Evolutionary conservation across 2,888 invertebrate species (phyloP), one percentile per base, ranked within the genome.

Genomic region (Geotrupes spiniger): DNA sequence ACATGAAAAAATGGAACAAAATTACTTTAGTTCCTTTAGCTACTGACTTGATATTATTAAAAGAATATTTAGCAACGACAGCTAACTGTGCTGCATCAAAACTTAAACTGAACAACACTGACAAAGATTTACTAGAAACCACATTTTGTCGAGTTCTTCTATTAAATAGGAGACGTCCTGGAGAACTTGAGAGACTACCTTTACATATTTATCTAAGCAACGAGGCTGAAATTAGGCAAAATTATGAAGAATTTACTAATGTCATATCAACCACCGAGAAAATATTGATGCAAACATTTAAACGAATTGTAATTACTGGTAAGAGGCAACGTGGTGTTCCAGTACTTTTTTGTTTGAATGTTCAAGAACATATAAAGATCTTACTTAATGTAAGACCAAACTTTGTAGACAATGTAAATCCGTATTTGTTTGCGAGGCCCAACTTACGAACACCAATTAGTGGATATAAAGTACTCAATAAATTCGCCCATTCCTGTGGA

Each of bases 391-490:
- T 21, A 14, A 27, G 42, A 21, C 36, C 40, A 9, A 46, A 46
- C 28, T 17, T 31, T 16, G 25, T 25, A 27, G 10, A 9, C 17
- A 28, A 11, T 16, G 27, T 29, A n/a, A 45, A 45, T 16, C 16
- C n/a, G 5, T 46, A 50, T 17, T 36, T 52, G 17, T 52, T 50
- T 47, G 47, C 36, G 9, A 47, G 50, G 9, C 17, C 40, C 21
- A 40, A 40, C n/a, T n/a, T n/a, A n/a, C n/a, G n/a, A n/a, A n/a
- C n/a, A n/a, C n/a, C n/a, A n/a, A 54, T 62, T 36, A 25, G 15
- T 41, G 60, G 60, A 10, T 62, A 61, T 33, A 58, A 61, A 51
- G 46, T 60, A 27, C 21, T 63, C 10, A 44, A 37, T 10, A 58
- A 57, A 54, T 52, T 59, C 50, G 60, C 58, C 4, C 29, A 5